These are phyloP conservation scores for Cyphomyrus discorhynchus DNA, from an alignment of 2,113 vertebrate species.

Conservation along the genomic window DNA sequence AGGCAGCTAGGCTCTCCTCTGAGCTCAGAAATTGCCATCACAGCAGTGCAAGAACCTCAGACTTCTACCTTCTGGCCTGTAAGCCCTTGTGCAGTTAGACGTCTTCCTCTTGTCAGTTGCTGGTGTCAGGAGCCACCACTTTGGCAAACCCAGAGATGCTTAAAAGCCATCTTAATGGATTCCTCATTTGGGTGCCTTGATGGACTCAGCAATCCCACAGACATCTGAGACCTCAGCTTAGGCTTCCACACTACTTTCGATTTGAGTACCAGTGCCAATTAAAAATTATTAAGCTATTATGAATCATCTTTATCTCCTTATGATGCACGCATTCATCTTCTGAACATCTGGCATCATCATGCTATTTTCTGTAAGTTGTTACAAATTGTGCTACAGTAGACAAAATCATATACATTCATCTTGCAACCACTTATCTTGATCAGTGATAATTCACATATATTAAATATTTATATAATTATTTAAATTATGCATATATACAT, in stretches of 20 bases:
- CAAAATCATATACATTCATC: neutral
- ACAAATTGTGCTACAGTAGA: neutral
- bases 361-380: neutral
- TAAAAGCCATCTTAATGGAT: slow-evolving; percentile 3
- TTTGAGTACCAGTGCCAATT: neutral
- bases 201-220: slow-evolving; percentile 3
- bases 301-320: neutral
- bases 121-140: neutral
- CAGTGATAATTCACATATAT: neutral
- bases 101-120: neutral
- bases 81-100: neutral
- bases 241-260: neutral
- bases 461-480: neutral
- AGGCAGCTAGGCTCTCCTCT: neutral
- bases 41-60: neutral
- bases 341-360: neutral
- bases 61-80: neutral
- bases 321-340: neutral
- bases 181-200: neutral
- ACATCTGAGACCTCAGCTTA: neutral
- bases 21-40: neutral
- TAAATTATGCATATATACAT: neutral
- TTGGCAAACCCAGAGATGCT: neutral
- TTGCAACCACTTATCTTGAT: neutral
- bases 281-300: neutral